A percentile compares a stretch with the other conserved stretches of the same genome.
phyloP scores from a whole-genome alignment of 2,888 invertebrate species.

The Plagodis dolabraria region DNA sequence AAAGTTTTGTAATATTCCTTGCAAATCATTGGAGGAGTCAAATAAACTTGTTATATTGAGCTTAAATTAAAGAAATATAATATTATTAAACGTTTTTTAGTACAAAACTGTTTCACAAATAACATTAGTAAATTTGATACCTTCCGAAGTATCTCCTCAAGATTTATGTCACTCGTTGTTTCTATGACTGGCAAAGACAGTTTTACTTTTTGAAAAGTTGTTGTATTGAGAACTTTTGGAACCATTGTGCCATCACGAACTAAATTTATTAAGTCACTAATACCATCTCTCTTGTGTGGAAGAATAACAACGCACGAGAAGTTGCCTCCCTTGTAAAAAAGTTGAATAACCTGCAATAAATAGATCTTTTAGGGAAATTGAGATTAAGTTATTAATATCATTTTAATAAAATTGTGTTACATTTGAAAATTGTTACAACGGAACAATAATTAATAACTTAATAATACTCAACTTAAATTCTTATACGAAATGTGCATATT shows the following conservation, averaged over 20 bases:
- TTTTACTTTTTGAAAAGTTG: not conserved
- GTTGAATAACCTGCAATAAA: slow-evolving; percentile 3
- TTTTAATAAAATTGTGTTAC: too few species aligned
- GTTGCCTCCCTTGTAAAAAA: slow-evolving; percentile 11
- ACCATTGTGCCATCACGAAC: not conserved
- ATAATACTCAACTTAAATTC: too few species aligned
- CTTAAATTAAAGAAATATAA: slow-evolving; percentile 39
- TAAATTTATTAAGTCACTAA: not conserved
- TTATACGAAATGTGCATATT: too few species aligned
- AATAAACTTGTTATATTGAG: slow-evolving; percentile 40
- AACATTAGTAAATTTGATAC: slow-evolving; percentile 4
- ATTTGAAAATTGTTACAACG: too few species aligned
- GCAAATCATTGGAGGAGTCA: slow-evolving; percentile 41
- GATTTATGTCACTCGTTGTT: not conserved
- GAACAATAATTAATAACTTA: too few species aligned
- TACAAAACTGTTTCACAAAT: too few species aligned
- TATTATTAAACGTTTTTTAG: too few species aligned
- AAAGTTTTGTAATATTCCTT: slow-evolving; percentile 44
- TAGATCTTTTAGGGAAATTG: too few species aligned
- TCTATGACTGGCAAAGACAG: slow-evolving; percentile 39
- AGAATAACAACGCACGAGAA: slow-evolving; percentile 3
- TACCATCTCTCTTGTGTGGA: not conserved
- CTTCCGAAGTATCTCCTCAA: slow-evolving; percentile 4
- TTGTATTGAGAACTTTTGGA: not conserved
- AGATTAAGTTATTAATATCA: too few species aligned